Conservation (phyloP, 1,140 invertebrate species). For the Drosophila pallidifrons region DNA sequence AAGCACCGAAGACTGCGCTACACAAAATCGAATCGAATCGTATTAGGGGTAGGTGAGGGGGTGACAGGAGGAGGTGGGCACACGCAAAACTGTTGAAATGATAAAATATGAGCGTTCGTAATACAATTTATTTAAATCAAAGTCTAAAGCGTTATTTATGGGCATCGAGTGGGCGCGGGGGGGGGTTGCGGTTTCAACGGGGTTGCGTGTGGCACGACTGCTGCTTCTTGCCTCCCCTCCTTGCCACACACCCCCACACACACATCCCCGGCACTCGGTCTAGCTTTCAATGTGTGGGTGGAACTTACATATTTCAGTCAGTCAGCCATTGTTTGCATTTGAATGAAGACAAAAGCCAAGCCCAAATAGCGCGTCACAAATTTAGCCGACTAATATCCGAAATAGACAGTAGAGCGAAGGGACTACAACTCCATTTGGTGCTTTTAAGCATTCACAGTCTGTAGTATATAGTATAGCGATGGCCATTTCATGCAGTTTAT, state of each 20-base stretch:
- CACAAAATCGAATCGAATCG: constrained; percentile 54
- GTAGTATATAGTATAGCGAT: constrained; percentile 3
- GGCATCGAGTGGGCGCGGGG: constrained; percentile 41
- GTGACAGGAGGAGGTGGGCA: not conserved
- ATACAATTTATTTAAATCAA: constrained; percentile 84
- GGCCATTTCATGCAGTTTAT: constrained; percentile 65
- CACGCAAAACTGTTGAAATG: constrained; percentile 68
- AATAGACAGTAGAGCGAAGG: constrained; percentile 52
- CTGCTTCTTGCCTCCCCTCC: not conserved
- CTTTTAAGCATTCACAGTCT: constrained; percentile 66
- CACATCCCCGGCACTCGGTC: not conserved
- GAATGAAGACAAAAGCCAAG: constrained; percentile 80
- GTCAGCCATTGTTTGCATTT: constrained; percentile 75
- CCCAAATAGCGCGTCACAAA: constrained; percentile 78
- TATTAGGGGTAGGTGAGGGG: not conserved
- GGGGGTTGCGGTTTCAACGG: not conserved
- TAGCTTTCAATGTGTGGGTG: constrained; percentile 15
- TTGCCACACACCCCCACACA: no score
- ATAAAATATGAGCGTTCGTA: constrained; percentile 79
- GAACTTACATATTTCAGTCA: constrained; percentile 53
- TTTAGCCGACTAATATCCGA: constrained; percentile 65
- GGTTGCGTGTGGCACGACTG: constrained; percentile 6
- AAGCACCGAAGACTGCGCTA: constrained; percentile 22
- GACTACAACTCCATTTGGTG: constrained; percentile 77
- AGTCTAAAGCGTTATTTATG: constrained; percentile 83